Conservation (phyloP, 2,113 vertebrate species). For the Sinocyclocheilus grahami region DNA sequence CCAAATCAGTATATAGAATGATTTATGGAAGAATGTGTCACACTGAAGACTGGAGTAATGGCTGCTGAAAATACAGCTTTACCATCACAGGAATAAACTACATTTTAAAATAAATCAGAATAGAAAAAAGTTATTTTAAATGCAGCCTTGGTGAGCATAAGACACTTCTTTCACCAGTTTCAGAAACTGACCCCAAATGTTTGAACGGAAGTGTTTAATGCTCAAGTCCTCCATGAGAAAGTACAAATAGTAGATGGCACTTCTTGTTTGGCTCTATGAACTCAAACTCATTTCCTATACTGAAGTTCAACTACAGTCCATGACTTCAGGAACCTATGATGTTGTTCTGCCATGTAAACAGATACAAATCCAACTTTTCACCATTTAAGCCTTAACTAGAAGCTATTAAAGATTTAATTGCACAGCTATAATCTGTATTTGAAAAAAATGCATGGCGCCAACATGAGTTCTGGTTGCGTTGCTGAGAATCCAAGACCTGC, state of each 20-base stretch:
- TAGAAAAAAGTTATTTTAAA: no score
- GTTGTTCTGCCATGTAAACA: neutral
- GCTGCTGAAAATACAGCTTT: no score
- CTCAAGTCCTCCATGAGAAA: neutral
- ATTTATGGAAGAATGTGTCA: no score
- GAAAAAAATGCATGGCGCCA: neutral
- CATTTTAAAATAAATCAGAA: no score
- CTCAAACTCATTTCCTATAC: neutral
- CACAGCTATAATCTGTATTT: neutral
- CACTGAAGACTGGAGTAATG: no score
- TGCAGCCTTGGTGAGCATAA: no score
- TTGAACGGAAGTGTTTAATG: neutral
- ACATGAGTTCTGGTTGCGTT: neutral
- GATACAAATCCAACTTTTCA: neutral
- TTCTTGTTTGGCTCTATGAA: constrained; percentile 67
- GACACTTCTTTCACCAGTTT: no score
- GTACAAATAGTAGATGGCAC: constrained; percentile 69
- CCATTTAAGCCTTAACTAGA: neutral
- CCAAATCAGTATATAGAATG: no score
- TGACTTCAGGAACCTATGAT: neutral
- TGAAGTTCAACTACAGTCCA: neutral
- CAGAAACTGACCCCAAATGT: neutral
- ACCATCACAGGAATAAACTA: no score
- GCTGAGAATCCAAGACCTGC: constrained; percentile 15
- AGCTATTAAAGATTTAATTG: constrained; percentile 5